A percentile compares a stretch with the other conserved stretches of the same genome.
Evolutionary conservation across 2,113 vertebrate species (phyloP).

Genomic region (Gasterosteus nipponicus): DNA sequence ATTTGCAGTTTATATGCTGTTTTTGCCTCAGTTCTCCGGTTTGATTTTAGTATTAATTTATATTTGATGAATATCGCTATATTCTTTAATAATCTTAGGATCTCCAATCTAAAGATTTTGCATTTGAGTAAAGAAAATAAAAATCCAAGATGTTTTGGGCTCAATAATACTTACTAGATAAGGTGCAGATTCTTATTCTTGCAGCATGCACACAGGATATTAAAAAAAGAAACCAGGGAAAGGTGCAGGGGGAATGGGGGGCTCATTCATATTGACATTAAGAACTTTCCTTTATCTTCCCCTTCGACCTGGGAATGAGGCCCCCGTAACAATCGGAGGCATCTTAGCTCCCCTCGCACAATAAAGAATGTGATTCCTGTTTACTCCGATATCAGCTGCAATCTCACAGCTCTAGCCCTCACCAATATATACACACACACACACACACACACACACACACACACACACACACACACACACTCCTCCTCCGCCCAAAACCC

Average conservation of each 20-base stretch:
- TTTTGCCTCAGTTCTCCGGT: too few relatives aligned
- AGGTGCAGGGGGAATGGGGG: conserved; percentile 7
- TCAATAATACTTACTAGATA: not conserved
- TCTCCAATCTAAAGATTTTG: too few relatives aligned
- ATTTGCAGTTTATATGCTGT: too few relatives aligned
- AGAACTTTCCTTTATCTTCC: conserved; percentile 87
- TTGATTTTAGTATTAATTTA: too few relatives aligned
- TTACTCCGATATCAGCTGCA: conserved; percentile 93
- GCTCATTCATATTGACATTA: conserved; percentile 90
- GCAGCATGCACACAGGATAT: conserved; percentile 73
- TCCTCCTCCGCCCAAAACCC: not conserved
- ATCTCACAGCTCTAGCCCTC: conserved; percentile 78
- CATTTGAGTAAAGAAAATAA: too few relatives aligned
- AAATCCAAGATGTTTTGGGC: not conserved
- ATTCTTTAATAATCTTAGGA: too few relatives aligned
- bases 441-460: not conserved
- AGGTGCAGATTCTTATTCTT: conserved; percentile 3
- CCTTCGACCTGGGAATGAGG: conserved; percentile 84
- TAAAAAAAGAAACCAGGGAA: conserved; percentile 70
- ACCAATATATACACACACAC: not conserved
- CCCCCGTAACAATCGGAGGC: conserved; percentile 82
- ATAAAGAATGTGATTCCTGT: conserved; percentile 92
- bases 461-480: not conserved
- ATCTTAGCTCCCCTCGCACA: conserved; percentile 79
- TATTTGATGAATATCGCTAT: too few relatives aligned